Conservation (phyloP, 2,797 vertebrate genomes). For the Enteromius treurensis region DNA sequence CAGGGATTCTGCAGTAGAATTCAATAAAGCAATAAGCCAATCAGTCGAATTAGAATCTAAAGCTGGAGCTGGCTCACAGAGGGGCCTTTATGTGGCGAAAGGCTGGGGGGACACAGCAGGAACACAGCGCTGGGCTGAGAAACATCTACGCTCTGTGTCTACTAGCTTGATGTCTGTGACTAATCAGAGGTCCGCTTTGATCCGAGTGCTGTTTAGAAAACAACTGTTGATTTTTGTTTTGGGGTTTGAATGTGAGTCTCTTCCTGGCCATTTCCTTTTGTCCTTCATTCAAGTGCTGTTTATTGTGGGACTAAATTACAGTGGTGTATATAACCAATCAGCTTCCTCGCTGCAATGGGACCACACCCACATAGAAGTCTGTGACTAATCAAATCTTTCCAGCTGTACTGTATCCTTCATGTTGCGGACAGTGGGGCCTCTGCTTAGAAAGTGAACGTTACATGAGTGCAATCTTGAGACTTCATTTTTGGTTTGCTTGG, state of each 20-base stretch:
- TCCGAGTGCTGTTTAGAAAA: constrained; percentile 11
- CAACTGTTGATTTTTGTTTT: constrained; percentile 7
- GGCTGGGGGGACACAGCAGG: not conserved
- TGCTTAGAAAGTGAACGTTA: constrained; percentile 41
- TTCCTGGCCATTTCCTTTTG: constrained; percentile 63
- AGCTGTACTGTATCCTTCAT: constrained; percentile 82
- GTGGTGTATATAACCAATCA: constrained; percentile 44
- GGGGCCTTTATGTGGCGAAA: constrained; percentile 69
- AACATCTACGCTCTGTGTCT: not conserved
- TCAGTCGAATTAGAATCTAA: constrained; percentile 70
- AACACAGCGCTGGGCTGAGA: not conserved
- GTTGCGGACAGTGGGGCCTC: constrained; percentile 72
- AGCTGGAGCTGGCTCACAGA: constrained; percentile 66
- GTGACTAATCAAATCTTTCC: constrained; percentile 79
- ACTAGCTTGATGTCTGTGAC: constrained; percentile 25
- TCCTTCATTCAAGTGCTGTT: constrained; percentile 35
- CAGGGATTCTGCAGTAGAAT: constrained; percentile 58
- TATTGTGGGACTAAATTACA: constrained; percentile 31
- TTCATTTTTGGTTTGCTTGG: constrained; percentile 17
- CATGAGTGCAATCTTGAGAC: constrained; percentile 40
- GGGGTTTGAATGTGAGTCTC: constrained; percentile 26
- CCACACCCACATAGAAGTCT: constrained; percentile 43
- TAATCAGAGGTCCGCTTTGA: constrained; percentile 26
- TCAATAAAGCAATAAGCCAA: constrained; percentile 73
- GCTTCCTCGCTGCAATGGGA: constrained; percentile 50